phyloP scores from a whole-genome alignment of 2,113 vertebrate species.

The Ia io region DNA sequence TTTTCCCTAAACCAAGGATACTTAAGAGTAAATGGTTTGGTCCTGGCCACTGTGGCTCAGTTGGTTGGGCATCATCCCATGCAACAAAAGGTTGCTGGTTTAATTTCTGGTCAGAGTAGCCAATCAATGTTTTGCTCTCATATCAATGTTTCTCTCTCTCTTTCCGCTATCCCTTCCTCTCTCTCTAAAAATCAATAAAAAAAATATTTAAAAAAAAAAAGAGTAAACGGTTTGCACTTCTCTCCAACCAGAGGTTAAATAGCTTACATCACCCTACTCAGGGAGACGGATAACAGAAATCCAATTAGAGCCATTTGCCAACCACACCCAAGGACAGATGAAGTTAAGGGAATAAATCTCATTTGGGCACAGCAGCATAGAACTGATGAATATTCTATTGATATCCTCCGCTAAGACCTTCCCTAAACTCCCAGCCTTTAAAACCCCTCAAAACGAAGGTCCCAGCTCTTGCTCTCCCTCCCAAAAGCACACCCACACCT shows the following conservation, averaged over 20 bases:
- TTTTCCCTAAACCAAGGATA: background rate
- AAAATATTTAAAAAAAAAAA: background rate
- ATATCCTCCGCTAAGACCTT: background rate
- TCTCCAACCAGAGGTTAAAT: background rate
- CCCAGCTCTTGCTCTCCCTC: background rate
- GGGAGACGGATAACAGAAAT: background rate
- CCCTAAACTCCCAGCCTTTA: background rate
- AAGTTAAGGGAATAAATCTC: background rate
- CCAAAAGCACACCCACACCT: background rate
- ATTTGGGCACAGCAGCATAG: background rate
- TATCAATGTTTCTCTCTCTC: no score
- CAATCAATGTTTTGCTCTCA: background rate
- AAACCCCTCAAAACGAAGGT: background rate
- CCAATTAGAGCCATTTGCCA: background rate
- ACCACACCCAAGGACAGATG: background rate
- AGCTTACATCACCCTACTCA: background rate
- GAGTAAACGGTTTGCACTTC: background rate
- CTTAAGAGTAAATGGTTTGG: no score
- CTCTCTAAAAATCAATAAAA: background rate
- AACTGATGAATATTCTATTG: background rate
- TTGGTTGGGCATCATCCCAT: background rate
- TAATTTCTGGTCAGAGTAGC: background rate
- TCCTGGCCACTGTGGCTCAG: background rate
- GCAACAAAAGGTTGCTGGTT: background rate
- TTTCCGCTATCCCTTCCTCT: background rate